Evolutionary conservation across 2,113 vertebrate genomes (phyloP).

Genomic region (Polyodon spathula): DNA sequence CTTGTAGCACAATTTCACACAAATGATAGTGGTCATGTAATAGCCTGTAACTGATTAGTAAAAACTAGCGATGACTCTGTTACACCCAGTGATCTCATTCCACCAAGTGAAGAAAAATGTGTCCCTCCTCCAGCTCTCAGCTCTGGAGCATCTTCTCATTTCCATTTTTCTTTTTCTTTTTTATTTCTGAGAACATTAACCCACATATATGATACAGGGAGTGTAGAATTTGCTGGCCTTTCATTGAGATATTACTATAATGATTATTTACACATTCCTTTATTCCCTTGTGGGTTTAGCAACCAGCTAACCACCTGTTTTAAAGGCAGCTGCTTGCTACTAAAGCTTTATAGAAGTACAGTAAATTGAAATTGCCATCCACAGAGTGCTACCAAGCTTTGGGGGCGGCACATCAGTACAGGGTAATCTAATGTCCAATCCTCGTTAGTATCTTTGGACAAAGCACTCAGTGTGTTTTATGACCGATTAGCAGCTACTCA

Average conservation of each 20-base stretch:
- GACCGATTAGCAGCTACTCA: conserved; percentile 38
- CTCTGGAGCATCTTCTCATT: no score
- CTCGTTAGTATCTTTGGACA: conserved; percentile 24
- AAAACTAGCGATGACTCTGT: no score
- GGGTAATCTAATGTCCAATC: conserved; percentile 6
- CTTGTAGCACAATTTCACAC: no score
- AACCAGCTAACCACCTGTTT: conserved; percentile 11
- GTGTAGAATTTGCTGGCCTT: not conserved
- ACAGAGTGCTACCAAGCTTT: not conserved
- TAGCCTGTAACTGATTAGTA: no score
- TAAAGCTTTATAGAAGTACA: not conserved
- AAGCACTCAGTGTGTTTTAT: conserved; percentile 19
- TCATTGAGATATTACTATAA: conserved; percentile 17
- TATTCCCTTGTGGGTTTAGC: not conserved
- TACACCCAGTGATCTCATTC: no score
- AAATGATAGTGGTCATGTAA: no score
- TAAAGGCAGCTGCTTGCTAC: conserved; percentile 2
- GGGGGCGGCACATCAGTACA: not conserved
- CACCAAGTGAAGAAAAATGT: no score
- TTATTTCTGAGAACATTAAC: no score
- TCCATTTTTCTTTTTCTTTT: no score
- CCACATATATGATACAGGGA: no score
- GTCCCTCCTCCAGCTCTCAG: no score
- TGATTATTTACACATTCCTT: conserved; percentile 15
- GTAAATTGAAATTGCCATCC: not conserved